Conservation (phyloP, 2,113 vertebrate species). For the Tonatia bakeri region DNA sequence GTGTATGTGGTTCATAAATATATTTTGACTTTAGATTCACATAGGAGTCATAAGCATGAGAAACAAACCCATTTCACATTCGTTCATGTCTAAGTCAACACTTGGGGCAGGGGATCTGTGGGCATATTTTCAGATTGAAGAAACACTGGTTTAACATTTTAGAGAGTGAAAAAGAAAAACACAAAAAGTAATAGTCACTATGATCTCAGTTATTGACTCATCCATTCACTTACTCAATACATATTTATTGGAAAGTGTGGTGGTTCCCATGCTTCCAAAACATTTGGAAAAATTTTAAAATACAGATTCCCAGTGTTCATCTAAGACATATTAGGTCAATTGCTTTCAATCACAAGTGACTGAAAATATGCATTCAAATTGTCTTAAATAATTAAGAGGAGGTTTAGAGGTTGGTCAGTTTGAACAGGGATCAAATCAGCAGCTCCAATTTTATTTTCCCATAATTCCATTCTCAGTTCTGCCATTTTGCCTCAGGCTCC, state of each 20-base stretch:
- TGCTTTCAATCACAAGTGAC: neutral
- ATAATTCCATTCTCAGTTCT: accelerated
- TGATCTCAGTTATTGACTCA: neutral
- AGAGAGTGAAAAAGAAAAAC: neutral
- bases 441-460: neutral
- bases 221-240: neutral
- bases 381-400: neutral
- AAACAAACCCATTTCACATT: neutral
- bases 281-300: neutral
- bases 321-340: neutral
- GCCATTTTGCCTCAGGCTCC: neutral
- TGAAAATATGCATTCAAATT: neutral
- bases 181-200: neutral
- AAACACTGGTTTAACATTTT: neutral
- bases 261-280: neutral
- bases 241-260: neutral
- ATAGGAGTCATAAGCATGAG: neutral
- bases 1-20: neutral
- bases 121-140: neutral
- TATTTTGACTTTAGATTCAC: neutral
- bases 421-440: neutral
- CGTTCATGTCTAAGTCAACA: neutral
- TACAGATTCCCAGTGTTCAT: neutral
- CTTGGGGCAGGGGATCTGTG: neutral
- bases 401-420: too few species aligned